These are phyloP conservation scores for Epicampocera succincta DNA, from an alignment of 2,888 invertebrate genomes.

Conservation along the genomic window DNA sequence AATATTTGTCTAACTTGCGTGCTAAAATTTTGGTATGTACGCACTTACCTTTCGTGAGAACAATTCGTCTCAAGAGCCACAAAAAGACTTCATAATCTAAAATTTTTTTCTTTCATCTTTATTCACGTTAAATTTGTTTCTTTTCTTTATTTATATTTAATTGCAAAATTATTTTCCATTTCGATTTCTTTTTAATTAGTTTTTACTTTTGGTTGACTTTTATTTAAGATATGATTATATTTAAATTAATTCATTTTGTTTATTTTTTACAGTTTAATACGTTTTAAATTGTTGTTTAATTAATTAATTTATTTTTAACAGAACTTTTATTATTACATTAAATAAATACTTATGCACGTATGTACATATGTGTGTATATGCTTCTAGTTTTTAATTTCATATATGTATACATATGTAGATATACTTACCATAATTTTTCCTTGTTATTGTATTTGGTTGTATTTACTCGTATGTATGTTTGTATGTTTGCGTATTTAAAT, in stretches of 20 bases:
- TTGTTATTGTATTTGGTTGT: conserved; percentile 18
- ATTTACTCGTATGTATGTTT: conserved; percentile 9
- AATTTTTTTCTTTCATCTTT: conserved; percentile 33
- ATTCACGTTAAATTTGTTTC: conserved; percentile 52
- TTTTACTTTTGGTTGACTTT: conserved; percentile 30
- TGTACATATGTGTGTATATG: conserved; percentile 18
- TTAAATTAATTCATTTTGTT: conserved; percentile 56
- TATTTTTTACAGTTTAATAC: conserved; percentile 60
- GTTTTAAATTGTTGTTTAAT: conserved; percentile 55
- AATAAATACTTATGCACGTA: conserved; percentile 24
- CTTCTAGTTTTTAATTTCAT: not conserved
- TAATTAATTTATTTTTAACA: conserved; percentile 2
- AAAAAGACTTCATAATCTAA: not conserved
- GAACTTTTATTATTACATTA: conserved; percentile 34
- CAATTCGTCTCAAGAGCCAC: not conserved
- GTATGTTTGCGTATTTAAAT: not conserved
- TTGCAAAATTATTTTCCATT: conserved; percentile 64
- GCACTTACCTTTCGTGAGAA: too few species aligned
- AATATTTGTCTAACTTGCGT: too few species aligned
- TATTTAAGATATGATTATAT: conserved; percentile 66
- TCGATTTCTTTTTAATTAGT: conserved; percentile 35
- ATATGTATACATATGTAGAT: not conserved
- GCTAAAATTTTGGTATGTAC: too few species aligned
- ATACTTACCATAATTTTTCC: conserved; percentile 21
- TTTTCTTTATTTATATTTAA: conserved; percentile 56